Percentiles rank a stretch among this genome's conserved stretches.
Evolutionary conservation across 2,888 invertebrate genomes (phyloP).

Genomic region (Lobophora halterata): DNA sequence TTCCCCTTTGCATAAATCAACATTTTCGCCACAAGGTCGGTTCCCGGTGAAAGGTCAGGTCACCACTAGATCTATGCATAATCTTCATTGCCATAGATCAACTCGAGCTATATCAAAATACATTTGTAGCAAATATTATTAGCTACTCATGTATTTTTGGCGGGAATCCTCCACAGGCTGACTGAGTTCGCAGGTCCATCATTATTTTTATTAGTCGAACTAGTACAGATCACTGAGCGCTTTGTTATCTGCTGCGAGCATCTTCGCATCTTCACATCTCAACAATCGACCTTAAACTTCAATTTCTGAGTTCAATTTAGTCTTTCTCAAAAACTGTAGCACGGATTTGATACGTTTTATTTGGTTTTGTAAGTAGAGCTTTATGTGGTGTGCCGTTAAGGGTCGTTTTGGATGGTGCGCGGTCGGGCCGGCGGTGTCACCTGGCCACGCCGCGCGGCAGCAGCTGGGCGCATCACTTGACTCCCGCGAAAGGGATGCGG

Average conservation of each 20-base stretch:
- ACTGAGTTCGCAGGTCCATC: conserved; percentile 31
- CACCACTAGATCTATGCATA: not conserved
- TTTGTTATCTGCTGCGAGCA: conserved; percentile 67
- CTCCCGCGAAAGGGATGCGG: conserved; percentile 75
- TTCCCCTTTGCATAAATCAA: conserved; percentile 80
- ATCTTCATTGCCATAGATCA: no score
- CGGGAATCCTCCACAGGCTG: conserved; percentile 32
- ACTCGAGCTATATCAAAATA: not conserved
- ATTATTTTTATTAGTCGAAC: conserved; percentile 64
- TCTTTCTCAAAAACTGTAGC: conserved; percentile 36
- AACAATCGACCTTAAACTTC: conserved; percentile 42
- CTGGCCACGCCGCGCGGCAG: conserved; percentile 63
- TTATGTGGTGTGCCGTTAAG: conserved; percentile 26
- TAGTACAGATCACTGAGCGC: conserved; percentile 71
- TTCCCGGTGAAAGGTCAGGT: conserved; percentile 35
- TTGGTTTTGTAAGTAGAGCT: conserved; percentile 27
- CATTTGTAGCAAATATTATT: not conserved
- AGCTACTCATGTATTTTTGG: conserved; percentile 23
- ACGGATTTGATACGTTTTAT: conserved; percentile 30
- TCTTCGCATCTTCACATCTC: conserved; percentile 39
- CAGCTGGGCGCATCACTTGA: conserved; percentile 75
- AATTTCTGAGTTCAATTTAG: conserved; percentile 49
- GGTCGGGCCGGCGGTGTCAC: conserved; percentile 47
- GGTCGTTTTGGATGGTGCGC: conserved; percentile 35
- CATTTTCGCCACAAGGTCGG: conserved; percentile 60